A percentile compares a stretch with the other conserved stretches of the same genome.
These are phyloP conservation scores for Autographa pulchrina DNA, from an alignment of 2,888 invertebrate genomes.

Conservation along the genomic window DNA sequence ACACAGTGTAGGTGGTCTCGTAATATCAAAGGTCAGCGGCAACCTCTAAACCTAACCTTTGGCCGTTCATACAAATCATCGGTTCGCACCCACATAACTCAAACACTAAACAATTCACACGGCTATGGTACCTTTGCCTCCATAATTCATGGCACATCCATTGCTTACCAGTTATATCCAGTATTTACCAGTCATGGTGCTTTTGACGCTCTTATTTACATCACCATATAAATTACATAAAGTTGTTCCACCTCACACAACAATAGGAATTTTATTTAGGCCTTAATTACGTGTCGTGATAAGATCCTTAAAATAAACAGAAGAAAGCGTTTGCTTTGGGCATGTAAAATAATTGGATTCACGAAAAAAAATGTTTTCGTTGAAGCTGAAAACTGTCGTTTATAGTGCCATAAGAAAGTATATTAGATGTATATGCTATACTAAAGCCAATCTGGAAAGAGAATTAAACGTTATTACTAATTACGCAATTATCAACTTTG, in stretches of 20 bases:
- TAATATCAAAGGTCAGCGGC: background rate
- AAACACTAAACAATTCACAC: constrained; percentile 43
- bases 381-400: too few relatives aligned
- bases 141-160: constrained; percentile 46
- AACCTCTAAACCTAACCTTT: background rate
- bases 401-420: too few relatives aligned
- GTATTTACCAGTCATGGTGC: constrained; percentile 34
- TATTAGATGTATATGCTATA: too few relatives aligned
- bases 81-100: constrained; percentile 38
- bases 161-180: constrained; percentile 35
- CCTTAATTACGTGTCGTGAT: too few relatives aligned
- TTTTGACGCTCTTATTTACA: constrained; percentile 9
- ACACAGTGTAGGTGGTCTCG: background rate
- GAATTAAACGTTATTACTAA: too few relatives aligned
- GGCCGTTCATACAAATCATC: constrained; percentile 38
- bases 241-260: background rate
- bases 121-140: constrained; percentile 12
- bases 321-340: too few relatives aligned
- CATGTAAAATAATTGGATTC: too few relatives aligned
- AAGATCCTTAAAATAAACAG: too few relatives aligned
- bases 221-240: background rate
- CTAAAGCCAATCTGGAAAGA: too few relatives aligned
- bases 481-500: too few relatives aligned
- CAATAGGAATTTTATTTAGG: too few relatives aligned
- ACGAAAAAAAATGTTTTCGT: too few relatives aligned